Evolutionary conservation across 1,140 invertebrate genomes (phyloP), one percentile per base, ranked within the genome.

Genomic region (Acromyrmex heyeri): DNA sequence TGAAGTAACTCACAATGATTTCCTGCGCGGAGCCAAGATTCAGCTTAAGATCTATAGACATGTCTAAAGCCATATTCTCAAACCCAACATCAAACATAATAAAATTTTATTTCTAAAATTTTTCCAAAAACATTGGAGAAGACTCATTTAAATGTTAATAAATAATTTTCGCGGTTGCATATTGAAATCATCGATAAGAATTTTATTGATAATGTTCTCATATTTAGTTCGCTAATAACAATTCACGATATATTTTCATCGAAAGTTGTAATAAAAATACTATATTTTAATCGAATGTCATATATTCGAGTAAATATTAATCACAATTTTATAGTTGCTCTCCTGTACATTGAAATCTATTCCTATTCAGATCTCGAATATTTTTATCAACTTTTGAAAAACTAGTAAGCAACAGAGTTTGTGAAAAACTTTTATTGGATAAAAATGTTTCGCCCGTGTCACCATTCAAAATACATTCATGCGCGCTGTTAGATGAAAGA

Each of bases 401-500:
- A 50, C 64, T 62, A 61, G 59, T 48, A 67, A 86, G 14, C 79
- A 24, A 55, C 48, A 34, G 48, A 44, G 44, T 59, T 77, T 64
- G 30, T 59, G 65, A 62, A 50, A 14, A 67, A 44, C 34, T 12
- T 21, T 55, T 38, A 82, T 82, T 88, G 53, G 38, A 87, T 55
- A 30, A 30, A 38, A 76, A 55, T 34, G 38, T 50, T 48, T 77
- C 18, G 34, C 57, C 1, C 27, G 16, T 57, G 21, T 72, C 38
- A 69, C 62, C 18, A 55, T 85, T 75, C 65, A 55, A 86, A 73
- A 79, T 79, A 73, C 73, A 88, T 89, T 55, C 50, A 21, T 27
- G 24, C 5, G 6, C 14, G n/a, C 24, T 73, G 34, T 50, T 82
- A 53, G 76, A 69, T 76, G 83, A 89, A 88, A 88, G 73, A 64